Evolutionary conservation across 2,888 invertebrate species (phyloP).

Genomic region (Drosophila kambysellisi): DNA sequence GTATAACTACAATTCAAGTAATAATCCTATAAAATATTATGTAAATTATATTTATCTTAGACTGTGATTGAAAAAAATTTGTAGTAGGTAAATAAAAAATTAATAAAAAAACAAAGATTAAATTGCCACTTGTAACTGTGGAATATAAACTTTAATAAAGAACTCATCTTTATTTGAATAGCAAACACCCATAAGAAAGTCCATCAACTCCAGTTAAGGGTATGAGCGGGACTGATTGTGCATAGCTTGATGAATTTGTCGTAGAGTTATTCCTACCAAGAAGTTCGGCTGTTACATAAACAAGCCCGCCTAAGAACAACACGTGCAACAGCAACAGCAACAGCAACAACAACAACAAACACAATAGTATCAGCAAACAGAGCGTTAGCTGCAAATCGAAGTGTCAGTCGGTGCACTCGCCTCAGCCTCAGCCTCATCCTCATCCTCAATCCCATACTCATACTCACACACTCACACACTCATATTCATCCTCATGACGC

Average conservation of each 20-base stretch:
- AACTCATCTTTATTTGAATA: not conserved
- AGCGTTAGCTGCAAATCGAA: conserved; percentile 72
- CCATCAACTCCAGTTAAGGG: not conserved
- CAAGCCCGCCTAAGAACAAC: conserved; percentile 65
- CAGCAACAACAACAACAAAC: conserved; percentile 23
- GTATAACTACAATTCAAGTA: not conserved
- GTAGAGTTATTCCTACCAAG: conserved; percentile 72
- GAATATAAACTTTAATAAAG: not conserved
- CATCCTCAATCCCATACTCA: conserved; percentile 13
- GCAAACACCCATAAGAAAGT: not conserved
- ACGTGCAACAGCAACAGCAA: conserved; percentile 70
- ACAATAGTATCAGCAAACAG: conserved; percentile 28
- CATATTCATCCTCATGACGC: conserved; percentile 18
- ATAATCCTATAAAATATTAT: no score
- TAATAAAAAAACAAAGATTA: not conserved
- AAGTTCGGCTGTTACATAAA: conserved; percentile 70
- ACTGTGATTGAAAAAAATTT: no score
- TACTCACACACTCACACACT: conserved; percentile 23
- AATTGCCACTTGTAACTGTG: not conserved
- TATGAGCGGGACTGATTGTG: conserved; percentile 21
- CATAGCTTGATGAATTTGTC: conserved; percentile 70
- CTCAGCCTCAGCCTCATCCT: conserved; percentile 37
- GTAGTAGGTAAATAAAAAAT: not conserved
- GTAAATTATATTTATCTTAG: not conserved
- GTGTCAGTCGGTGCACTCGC: conserved; percentile 68